phyloP scores from a whole-genome alignment of 2,888 invertebrate genomes.

The Hypolimnas misippus region DNA sequence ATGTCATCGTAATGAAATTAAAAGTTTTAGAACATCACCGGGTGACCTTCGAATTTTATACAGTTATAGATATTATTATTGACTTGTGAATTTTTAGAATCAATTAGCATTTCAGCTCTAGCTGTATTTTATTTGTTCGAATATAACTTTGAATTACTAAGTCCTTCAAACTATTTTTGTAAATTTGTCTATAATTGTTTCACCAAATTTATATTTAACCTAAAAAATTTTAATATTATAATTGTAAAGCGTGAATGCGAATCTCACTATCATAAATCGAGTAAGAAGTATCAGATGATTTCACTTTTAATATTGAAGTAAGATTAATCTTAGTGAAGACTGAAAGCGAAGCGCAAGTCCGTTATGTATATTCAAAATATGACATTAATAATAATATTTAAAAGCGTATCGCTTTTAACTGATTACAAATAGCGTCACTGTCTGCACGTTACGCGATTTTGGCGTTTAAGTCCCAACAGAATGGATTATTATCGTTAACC shows the following conservation, averaged over 20 bases:
- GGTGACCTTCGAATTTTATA: conserved; percentile 28
- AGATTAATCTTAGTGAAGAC: not conserved
- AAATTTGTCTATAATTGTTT: too few species aligned
- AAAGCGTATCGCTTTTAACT: conserved; percentile 34
- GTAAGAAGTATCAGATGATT: not conserved
- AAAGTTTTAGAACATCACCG: conserved; percentile 45
- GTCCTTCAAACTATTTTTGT: too few species aligned
- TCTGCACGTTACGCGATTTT: conserved; percentile 16
- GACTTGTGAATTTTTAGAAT: not conserved
- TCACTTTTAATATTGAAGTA: not conserved
- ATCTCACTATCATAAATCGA: too few species aligned
- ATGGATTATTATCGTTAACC: conserved; percentile 5
- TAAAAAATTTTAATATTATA: too few species aligned
- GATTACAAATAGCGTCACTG: conserved; percentile 36
- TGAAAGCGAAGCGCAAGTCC: not conserved
- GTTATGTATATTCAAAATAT: too few species aligned
- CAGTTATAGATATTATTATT: conserved; percentile 29
- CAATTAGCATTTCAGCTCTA: not conserved
- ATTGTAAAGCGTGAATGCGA: too few species aligned
- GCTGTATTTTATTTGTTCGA: not conserved
- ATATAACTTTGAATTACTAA: too few species aligned
- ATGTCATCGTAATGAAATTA: conserved; percentile 59
- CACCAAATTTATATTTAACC: too few species aligned
- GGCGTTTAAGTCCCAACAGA: not conserved
- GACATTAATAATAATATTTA: conserved; percentile 27